A percentile compares a stretch with the other conserved stretches of the same genome.
phyloP scores from a whole-genome alignment of 64 coral and sea anemone genomes.

The Cladopsammia gracilis region DNA sequence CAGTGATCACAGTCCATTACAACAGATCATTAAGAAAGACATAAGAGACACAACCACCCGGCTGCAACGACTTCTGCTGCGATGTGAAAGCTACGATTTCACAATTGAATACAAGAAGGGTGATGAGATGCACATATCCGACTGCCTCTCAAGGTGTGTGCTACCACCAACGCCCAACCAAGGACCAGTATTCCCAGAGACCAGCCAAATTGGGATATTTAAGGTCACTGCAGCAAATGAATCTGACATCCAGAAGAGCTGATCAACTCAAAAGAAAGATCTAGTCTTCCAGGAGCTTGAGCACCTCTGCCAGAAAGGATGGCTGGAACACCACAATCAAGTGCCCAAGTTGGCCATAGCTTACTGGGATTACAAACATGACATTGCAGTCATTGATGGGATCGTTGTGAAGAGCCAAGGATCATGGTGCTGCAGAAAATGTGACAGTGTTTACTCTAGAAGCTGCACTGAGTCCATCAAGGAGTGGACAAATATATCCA shows the following conservation, averaged over 20 bases:
- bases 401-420: conserved; percentile 88
- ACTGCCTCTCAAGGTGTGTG: conserved; percentile 91
- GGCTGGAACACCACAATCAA: conserved; percentile 87
- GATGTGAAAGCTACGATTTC: conserved; percentile 21
- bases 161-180: conserved; percentile 82
- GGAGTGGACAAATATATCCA: conserved; percentile 77
- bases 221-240: conserved; percentile 83
- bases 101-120: conserved; percentile 78
- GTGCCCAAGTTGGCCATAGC: conserved; percentile 87
- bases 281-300: conserved; percentile 91
- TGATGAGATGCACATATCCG: conserved; percentile 84
- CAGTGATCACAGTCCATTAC: too few relatives aligned
- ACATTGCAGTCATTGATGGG: conserved; percentile 86
- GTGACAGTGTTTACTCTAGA: conserved; percentile 60
- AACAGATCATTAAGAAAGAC: too few relatives aligned
- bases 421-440: conserved; percentile 86
- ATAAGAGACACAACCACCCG: too few relatives aligned
- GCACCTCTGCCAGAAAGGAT: conserved; percentile 67
- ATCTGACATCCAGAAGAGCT: conserved; percentile 87
- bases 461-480: conserved; percentile 86
- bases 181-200: conserved; percentile 48
- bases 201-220: conserved; percentile 11
- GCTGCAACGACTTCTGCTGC: conserved; percentile 17
- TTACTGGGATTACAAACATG: conserved; percentile 90
- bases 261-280: conserved; percentile 88